phyloP scores from a whole-genome alignment of 2,888 invertebrate species.

The Lasioglossum marginatum region DNA sequence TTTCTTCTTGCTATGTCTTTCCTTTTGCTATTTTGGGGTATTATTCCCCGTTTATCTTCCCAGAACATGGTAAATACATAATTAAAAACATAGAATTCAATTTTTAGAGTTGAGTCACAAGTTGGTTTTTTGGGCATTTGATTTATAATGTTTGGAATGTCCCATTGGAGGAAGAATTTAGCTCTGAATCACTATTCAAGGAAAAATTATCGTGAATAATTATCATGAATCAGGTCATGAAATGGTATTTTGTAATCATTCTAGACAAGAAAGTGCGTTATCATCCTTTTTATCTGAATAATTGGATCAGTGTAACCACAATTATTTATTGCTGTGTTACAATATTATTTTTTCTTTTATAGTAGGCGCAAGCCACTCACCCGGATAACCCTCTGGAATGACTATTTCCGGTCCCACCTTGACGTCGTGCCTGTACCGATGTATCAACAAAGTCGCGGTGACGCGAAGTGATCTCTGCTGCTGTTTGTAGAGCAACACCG shows the following conservation, averaged over 20 bases:
- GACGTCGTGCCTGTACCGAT: conserved; percentile 85
- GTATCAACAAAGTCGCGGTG: conserved; percentile 83
- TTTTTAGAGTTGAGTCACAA: not conserved
- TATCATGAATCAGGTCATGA: no score
- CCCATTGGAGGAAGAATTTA: not conserved
- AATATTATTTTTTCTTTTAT: not conserved
- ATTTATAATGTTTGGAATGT: not conserved
- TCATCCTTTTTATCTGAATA: not conserved
- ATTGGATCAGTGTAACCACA: not conserved
- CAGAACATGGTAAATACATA: not conserved
- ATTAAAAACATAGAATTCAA: not conserved
- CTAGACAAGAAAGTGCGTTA: not conserved
- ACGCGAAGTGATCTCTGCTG: conserved; percentile 80
- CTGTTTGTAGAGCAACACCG: conserved; percentile 82
- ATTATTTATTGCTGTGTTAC: not conserved
- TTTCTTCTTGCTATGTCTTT: no score
- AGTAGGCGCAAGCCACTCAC: conserved; percentile 74
- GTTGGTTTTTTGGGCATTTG: not conserved
- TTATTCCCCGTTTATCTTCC: not conserved
- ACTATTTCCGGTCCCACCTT: conserved; percentile 85
- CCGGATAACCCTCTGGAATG: conserved; percentile 85
- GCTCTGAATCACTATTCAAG: not conserved
- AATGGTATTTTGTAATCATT: not conserved
- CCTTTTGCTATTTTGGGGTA: not conserved
- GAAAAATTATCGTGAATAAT: not conserved